Conservation (phyloP, 2,113 vertebrate species). For the Tragelaphus imberbis region DNA sequence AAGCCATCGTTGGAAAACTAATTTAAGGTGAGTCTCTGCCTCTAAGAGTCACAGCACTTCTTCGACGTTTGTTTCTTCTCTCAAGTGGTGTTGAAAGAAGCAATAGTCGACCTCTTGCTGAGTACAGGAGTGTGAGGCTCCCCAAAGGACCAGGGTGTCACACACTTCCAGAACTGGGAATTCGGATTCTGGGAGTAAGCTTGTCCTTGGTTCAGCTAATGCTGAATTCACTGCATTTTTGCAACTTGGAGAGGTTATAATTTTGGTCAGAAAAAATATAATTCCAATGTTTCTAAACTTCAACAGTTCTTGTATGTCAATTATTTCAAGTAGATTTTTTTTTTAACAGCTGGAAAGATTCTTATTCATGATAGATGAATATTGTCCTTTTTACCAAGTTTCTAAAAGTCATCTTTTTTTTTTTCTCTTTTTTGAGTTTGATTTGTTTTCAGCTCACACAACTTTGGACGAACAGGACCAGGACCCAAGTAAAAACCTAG, state of each 20-base stretch:
- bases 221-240: neutral
- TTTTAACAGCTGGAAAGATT: neutral
- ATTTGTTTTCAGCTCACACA: neutral
- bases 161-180: neutral
- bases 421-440: neutral
- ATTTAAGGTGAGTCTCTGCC: neutral
- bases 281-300: constrained; percentile 19
- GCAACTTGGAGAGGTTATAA: neutral
- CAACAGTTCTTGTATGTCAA: neutral
- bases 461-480: neutral
- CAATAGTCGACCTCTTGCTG: neutral
- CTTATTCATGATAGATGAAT: neutral
- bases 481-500: neutral
- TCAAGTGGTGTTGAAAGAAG: neutral
- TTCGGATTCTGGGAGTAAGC: neutral
- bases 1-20: neutral
- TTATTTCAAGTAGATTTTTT: neutral
- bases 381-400: neutral
- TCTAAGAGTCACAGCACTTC: neutral
- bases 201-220: neutral
- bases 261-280: neutral
- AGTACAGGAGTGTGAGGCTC: neutral
- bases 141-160: neutral
- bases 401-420: neutral
- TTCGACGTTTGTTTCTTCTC: neutral